Conservation (phyloP, 2,113 vertebrate species). For the Dromas ardeola region DNA sequence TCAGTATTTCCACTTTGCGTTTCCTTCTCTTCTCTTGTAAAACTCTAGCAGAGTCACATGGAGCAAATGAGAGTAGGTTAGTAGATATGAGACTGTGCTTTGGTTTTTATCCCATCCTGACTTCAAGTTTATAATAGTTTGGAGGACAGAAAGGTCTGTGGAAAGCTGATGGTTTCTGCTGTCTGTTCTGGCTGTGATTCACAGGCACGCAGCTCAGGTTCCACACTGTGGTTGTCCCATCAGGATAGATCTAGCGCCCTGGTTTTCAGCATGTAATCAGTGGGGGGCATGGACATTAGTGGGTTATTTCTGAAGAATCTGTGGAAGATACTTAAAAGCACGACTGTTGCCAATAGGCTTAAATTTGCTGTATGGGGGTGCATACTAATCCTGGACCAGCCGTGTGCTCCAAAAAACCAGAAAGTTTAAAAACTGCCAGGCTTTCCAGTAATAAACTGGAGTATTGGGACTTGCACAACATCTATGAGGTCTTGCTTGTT, state of each 20-base stretch:
- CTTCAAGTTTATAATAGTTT: not conserved
- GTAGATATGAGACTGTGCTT: not conserved
- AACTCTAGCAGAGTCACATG: not conserved
- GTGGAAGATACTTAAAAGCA: not conserved
- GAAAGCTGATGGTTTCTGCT: not conserved
- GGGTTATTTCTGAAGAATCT: not conserved
- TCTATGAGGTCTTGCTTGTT: constrained; percentile 15
- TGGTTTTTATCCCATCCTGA: not conserved
- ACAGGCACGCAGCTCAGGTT: fast-evolving
- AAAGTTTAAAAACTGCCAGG: not conserved
- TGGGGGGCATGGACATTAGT: not conserved
- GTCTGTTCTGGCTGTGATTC: not conserved
- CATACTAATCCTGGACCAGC: not conserved
- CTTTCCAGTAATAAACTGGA: constrained; percentile 25
- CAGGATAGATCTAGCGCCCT: not conserved
- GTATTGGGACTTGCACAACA: not conserved
- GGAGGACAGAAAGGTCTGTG: not conserved
- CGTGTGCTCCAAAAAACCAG: not conserved
- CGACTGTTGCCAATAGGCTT: not conserved
- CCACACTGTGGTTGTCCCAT: not conserved
- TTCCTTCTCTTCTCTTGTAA: not conserved
- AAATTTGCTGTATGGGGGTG: not conserved
- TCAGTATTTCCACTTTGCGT: not conserved
- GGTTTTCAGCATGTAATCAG: not conserved
- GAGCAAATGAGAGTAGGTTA: not conserved